A percentile compares a stretch with the other conserved stretches of the same genome.
These are phyloP conservation scores for Coleophora flavipennella DNA, from an alignment of 2,888 invertebrate genomes.

Conservation along the genomic window DNA sequence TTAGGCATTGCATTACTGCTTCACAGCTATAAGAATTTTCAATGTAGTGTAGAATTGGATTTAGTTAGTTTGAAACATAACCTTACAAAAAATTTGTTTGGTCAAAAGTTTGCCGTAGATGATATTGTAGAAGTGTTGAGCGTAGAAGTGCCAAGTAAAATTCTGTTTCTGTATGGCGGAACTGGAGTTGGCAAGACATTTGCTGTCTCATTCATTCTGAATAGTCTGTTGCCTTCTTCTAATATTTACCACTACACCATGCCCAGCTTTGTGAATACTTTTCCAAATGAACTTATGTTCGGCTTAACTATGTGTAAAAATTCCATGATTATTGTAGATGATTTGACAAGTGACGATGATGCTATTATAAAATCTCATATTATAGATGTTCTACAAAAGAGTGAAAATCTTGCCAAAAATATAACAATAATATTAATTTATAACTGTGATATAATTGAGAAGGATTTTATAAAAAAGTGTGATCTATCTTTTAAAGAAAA, in stretches of 20 bases:
- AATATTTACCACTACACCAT: constrained; percentile 60
- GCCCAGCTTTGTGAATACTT: constrained; percentile 43
- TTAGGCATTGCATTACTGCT: constrained; percentile 26
- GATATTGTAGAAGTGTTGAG: constrained; percentile 32
- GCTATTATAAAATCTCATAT: constrained; percentile 28
- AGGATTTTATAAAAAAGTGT: constrained; percentile 21
- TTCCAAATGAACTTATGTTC: constrained; percentile 42
- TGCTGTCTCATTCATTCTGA: constrained; percentile 40
- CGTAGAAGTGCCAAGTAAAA: constrained; percentile 26
- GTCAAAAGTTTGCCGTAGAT: constrained; percentile 39
- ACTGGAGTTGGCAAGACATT: constrained; percentile 64
- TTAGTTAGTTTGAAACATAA: constrained; percentile 22
- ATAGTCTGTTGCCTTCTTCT: constrained; percentile 32
- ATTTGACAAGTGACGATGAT: constrained; percentile 34
- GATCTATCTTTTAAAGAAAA: not conserved
- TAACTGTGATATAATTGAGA: constrained; percentile 38
- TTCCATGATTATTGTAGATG: constrained; percentile 49
- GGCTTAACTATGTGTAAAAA: constrained; percentile 46
- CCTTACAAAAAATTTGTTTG: constrained; percentile 38
- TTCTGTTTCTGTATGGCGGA: constrained; percentile 52
- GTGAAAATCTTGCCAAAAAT: constrained; percentile 34
- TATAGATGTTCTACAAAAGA: constrained; percentile 35
- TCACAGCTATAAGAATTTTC: constrained; percentile 28
- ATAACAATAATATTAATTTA: constrained; percentile 49
- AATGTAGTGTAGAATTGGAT: constrained; percentile 38